These are phyloP conservation scores for Timema podura DNA, from an alignment of 2,888 invertebrate species.

Conservation along the genomic window DNA sequence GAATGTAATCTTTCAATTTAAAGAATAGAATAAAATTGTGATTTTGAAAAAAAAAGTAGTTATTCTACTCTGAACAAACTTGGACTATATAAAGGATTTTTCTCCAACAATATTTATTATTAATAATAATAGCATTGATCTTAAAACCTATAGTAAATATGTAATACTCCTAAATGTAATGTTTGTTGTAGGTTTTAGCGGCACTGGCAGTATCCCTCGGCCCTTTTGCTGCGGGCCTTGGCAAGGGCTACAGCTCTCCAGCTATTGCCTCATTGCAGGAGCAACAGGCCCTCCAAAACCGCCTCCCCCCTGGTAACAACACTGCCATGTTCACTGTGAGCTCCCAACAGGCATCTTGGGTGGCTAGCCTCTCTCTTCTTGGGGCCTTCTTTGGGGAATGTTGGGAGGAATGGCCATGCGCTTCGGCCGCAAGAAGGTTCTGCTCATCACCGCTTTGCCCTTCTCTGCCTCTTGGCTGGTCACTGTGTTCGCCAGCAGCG, in stretches of 20 bases:
- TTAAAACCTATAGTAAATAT: too few species aligned
- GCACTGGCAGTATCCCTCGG: conserved; percentile 75
- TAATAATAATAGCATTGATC: too few species aligned
- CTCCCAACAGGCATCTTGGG: conserved; percentile 76
- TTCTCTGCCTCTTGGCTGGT: conserved; percentile 77
- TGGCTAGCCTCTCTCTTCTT: conserved; percentile 72
- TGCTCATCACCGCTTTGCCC: conserved; percentile 69
- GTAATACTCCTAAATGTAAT: too few species aligned
- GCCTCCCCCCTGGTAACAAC: conserved; percentile 19
- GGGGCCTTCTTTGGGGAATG: conserved; percentile 78
- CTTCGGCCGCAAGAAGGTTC: conserved; percentile 64
- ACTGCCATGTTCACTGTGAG: conserved; percentile 34
- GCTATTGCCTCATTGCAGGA: conserved; percentile 65
- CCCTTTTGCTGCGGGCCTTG: conserved; percentile 72
- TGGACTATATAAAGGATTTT: too few species aligned
- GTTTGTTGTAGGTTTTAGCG: conserved; percentile 60
- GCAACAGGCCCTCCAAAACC: conserved; percentile 36
- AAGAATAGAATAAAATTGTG: too few species aligned
- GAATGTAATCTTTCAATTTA: too few species aligned
- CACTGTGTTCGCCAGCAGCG: conserved; percentile 72
- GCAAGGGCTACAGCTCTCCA: conserved; percentile 79
- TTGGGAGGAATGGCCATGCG: conserved; percentile 74
- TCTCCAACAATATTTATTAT: too few species aligned
- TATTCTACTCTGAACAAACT: too few species aligned
- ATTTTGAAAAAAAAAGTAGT: too few species aligned